Base-by-base conservation (phyloP, 2,797 vertebrate species). In the Cynopterus sphinx region DNA sequence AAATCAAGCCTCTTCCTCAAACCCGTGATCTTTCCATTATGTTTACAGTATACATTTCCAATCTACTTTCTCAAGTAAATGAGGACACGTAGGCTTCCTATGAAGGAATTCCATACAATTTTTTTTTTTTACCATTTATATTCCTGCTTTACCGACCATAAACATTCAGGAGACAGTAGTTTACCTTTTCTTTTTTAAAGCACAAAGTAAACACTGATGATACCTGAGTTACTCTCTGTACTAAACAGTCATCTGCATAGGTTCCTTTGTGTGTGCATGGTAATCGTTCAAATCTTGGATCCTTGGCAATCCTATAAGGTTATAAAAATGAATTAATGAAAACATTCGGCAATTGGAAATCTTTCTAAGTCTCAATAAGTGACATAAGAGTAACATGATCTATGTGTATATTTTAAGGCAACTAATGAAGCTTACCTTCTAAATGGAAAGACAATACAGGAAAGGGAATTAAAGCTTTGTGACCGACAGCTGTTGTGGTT, bases 181-280 rank as follows among this genome's bases (percentile, higher is more conserved):
- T 95, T 73, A 61, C 21, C 59, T 33, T 51, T 21, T 79, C n/a
- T 71, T 24, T 51, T 59, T 61, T 17, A 81, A 97, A 73, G 26
- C 5, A 94, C 0, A 86, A 94, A 77, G 94, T 33, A 92, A 67
- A 87, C 94, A 88, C 12, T 49, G 43, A 67, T 70, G 86, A 51
- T 99, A 99, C 99, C 99, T 99, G 99, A 96, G 99, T 99, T 90
- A 99, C 99, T 79, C 99, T 99, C 97, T 99, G 99, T 74, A 99
- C 99, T 97, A 99, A 98, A 98, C 99, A 99, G 98, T 99, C 99
- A 97, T 99, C 99, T 3, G 99, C 99, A 1, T 99, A 99, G 82
- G 99, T 99, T 97, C 99, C 99, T 98, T 99, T 99, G 98, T 99
- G 99, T 91, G 99, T 98, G 88, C 99, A 99, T 0, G 99, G 99